Evolutionary conservation across 2,113 vertebrate genomes (phyloP).

Genomic region (Aythya baeri): DNA sequence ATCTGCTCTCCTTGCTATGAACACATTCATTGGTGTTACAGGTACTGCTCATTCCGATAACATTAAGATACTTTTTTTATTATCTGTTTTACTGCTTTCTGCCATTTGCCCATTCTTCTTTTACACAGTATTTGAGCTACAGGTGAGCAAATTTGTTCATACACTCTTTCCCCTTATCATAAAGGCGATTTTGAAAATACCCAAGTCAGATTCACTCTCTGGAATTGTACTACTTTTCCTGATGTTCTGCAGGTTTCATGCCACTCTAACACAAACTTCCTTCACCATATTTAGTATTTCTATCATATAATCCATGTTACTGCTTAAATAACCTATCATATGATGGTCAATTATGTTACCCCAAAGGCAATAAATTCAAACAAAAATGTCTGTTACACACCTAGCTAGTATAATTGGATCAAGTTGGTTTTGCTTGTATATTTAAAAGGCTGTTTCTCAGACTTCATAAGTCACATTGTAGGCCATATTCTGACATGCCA

Average conservation of each 20-base stretch:
- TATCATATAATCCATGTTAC: background rate
- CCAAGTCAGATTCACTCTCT: background rate
- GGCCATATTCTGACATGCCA: background rate
- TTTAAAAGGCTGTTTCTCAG: background rate
- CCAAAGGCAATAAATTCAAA: background rate
- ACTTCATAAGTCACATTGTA: background rate
- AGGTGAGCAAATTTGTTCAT: background rate
- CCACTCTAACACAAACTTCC: background rate
- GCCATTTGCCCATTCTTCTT: background rate
- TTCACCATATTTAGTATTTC: background rate
- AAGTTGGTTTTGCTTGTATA: background rate
- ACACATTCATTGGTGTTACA: background rate
- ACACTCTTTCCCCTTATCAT: background rate
- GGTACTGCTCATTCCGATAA: background rate
- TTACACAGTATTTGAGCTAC: background rate
- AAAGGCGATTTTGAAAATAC: background rate
- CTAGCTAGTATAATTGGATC: background rate
- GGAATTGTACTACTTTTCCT: background rate
- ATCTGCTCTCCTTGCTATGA: background rate
- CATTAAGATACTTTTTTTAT: background rate
- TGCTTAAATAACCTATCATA: background rate
- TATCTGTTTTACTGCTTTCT: background rate
- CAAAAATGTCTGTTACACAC: background rate
- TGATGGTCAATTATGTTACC: background rate
- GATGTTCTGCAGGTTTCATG: background rate